A percentile compares a stretch with the other conserved stretches of the same genome.
Evolutionary conservation across 2,888 invertebrate genomes (phyloP).

Genomic region (Cyclophora albipunctata): DNA sequence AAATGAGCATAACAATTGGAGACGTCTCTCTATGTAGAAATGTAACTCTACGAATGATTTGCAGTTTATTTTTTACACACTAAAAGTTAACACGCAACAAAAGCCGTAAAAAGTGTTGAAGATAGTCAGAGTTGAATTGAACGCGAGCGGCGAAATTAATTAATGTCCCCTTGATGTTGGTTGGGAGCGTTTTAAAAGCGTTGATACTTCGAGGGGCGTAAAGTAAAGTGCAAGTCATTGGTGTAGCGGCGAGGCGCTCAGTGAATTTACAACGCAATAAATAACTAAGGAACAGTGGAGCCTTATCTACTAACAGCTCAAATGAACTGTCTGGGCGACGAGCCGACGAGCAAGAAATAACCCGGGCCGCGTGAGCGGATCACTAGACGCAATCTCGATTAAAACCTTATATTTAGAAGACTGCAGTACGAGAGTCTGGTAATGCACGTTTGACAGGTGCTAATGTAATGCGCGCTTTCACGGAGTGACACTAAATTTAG

Average conservation of each 20-base stretch:
- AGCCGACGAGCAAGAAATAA: slow-evolving; percentile 30
- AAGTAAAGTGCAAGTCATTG: slow-evolving; percentile 60
- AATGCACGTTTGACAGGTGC: no score
- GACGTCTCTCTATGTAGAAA: no score
- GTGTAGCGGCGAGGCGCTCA: slow-evolving; percentile 26
- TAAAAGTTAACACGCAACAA: slow-evolving; percentile 14
- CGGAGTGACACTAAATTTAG: no score
- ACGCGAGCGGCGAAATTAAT: slow-evolving; percentile 63
- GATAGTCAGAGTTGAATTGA: slow-evolving; percentile 49
- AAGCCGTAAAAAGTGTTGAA: slow-evolving; percentile 35
- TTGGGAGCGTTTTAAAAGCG: slow-evolving; percentile 56
- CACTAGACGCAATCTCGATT: slow-evolving; percentile 16
- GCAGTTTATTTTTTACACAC: slow-evolving; percentile 8
- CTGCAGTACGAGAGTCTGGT: background rate
- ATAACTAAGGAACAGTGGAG: slow-evolving; percentile 52
- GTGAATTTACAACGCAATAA: slow-evolving; percentile 64
- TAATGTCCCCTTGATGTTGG: slow-evolving; percentile 54
- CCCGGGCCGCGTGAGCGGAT: slow-evolving; percentile 4
- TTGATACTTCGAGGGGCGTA: slow-evolving; percentile 38
- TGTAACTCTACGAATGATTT: no score
- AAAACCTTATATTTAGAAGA: slow-evolving; percentile 11
- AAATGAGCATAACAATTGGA: no score
- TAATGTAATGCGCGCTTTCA: no score
- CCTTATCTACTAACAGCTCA: slow-evolving; percentile 62
- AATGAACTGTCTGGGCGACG: slow-evolving; percentile 54